phyloP scores from a whole-genome alignment of 2,113 vertebrate genomes.

The Neodontobutis hainanensis region DNA sequence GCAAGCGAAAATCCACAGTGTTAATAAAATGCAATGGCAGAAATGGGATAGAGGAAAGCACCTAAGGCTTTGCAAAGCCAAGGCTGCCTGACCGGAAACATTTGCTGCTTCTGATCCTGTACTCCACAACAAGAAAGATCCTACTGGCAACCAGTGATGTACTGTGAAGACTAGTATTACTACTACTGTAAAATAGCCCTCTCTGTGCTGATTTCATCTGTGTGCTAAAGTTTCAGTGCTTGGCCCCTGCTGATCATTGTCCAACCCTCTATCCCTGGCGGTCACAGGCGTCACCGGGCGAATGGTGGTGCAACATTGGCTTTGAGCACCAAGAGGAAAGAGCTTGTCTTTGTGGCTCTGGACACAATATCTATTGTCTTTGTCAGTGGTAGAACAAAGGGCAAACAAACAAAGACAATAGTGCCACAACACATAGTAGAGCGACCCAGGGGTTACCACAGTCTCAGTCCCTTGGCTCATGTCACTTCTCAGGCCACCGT shows the following conservation, averaged over 20 bases:
- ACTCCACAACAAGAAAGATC: slow-evolving; percentile 63
- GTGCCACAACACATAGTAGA: slow-evolving; percentile 46
- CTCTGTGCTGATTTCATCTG: slow-evolving; percentile 58
- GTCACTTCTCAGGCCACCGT: slow-evolving; percentile 55
- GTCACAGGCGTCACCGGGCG: slow-evolving; percentile 67
- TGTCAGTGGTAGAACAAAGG: slow-evolving; percentile 67
- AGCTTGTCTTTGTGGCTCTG: slow-evolving; percentile 69
- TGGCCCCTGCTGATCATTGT: slow-evolving; percentile 49
- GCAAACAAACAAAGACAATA: slow-evolving; percentile 71
- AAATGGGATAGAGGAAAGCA: slow-evolving; percentile 76
- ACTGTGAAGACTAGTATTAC: slow-evolving; percentile 44
- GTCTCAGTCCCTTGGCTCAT: slow-evolving; percentile 38
- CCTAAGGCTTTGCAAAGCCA: slow-evolving; percentile 85
- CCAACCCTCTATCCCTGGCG: slow-evolving; percentile 61
- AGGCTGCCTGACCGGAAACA: slow-evolving; percentile 84
- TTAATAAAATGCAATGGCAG: slow-evolving; percentile 73
- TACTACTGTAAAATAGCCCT: slow-evolving; percentile 53
- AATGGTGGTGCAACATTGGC: slow-evolving; percentile 52
- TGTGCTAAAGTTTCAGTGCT: slow-evolving; percentile 46
- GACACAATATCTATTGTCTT: slow-evolving; percentile 76
- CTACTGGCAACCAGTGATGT: slow-evolving; percentile 50
- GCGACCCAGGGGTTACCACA: slow-evolving; percentile 40
- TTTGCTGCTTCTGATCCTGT: slow-evolving; percentile 71
- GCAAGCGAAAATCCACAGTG: slow-evolving; percentile 68
- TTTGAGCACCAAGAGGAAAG: slow-evolving; percentile 51